Evolutionary conservation across 2,113 vertebrate genomes (phyloP), one percentile per base, ranked within the genome.

Genomic region (Phasianus colchicus): DNA sequence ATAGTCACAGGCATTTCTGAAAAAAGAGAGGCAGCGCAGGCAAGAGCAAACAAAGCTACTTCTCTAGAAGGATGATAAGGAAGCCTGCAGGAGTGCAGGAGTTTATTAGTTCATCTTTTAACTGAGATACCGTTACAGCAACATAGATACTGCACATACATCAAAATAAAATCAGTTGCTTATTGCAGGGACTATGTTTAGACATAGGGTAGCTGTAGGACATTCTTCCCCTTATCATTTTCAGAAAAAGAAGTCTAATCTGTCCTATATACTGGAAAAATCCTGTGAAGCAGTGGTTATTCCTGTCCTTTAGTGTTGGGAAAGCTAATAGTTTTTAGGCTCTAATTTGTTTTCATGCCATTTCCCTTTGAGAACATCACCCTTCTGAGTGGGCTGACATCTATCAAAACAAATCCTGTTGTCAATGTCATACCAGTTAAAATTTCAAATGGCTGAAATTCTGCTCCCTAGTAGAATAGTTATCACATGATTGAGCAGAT

Each of bases 401-500:
- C 87, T 72, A 76, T 96, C 95, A 86, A 57, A 76, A 38, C 58
- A 84, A 3, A 45, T 92, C 66, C 87, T 93, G 57, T 73, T 92
- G 91, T 96, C 94, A 95, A 60, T 93, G 91, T 83, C 91, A 91
- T 40, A 67, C 29, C 72, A 50, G 54, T 90, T 96, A 82, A 93
- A 91, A 92, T 92, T 95, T 93, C 71, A 83, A 93, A 87, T 93
- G 81, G 34, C 73, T 96, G 91, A 96, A 94, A 92, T 95, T 65
- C 69, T 54, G 47, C 54, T 95, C 60, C 43, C 36, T 97, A 96
- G 95, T 96, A 72, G 85, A 94, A 93, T 34, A 91, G 74, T 92
- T 96, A 86, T 9, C 95, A 96, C 95, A 84, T 89, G 91, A 96
- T 85, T 89, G 94, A 97, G 73, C 92, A 96, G 83, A 89, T 83